Evolutionary conservation across 2,888 invertebrate genomes (phyloP).

Genomic region (Tribolium freemani): DNA sequence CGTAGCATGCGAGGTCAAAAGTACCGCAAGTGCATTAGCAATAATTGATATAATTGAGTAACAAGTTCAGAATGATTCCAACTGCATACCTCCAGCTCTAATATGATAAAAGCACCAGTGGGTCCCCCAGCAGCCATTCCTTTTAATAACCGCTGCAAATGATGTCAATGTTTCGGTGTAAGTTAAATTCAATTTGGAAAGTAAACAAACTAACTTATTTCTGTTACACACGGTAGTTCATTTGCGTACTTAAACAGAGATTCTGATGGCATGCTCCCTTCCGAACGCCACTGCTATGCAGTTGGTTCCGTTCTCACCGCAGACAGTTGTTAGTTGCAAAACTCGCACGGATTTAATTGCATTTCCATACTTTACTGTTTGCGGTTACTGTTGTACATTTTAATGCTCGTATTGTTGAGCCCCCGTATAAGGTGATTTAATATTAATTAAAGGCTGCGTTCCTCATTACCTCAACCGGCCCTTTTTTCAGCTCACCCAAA

Average conservation of each 20-base stretch:
- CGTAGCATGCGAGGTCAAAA: not conserved
- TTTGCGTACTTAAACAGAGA: not conserved
- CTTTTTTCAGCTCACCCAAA: not conserved
- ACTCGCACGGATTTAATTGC: constrained; percentile 47
- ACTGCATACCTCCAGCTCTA: constrained; percentile 21
- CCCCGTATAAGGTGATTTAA: constrained; percentile 35
- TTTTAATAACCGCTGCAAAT: constrained; percentile 15
- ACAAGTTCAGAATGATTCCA: constrained; percentile 22
- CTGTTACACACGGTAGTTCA: constrained; percentile 9
- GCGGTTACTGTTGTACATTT: constrained; percentile 44
- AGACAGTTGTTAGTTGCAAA: constrained; percentile 46
- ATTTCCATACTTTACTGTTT: constrained; percentile 46
- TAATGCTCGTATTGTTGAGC: constrained; percentile 35
- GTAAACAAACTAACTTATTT: constrained; percentile 27
- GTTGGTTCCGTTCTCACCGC: constrained; percentile 40
- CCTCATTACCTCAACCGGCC: not conserved
- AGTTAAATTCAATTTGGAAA: constrained; percentile 30
- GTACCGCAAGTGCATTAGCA: constrained; percentile 23
- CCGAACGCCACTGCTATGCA: constrained; percentile 10
- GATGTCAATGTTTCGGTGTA: not conserved
- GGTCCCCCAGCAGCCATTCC: constrained; percentile 2
- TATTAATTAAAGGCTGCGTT: constrained; percentile 29
- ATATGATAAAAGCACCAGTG: constrained; percentile 27
- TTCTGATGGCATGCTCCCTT: constrained; percentile 4
- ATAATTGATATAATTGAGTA: constrained; percentile 22